Percentiles rank a stretch among this genome's conserved stretches.
Conservation (phyloP, 2,797 vertebrate species). For the Premnoplex brunnescens region DNA sequence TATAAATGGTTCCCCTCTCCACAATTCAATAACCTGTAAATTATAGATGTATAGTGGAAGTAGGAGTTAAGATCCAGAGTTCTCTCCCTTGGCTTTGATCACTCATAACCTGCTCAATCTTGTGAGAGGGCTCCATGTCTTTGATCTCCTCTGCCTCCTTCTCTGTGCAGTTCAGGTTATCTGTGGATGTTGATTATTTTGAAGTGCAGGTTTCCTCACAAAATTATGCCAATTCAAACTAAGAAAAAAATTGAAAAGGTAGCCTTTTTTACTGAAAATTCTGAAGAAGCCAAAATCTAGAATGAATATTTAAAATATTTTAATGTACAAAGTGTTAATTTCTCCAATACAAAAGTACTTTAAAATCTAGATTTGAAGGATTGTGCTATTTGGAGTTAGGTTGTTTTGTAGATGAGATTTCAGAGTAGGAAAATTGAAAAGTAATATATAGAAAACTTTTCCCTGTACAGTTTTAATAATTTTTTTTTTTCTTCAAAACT, state of each 20-base stretch:
- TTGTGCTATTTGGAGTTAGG: neutral
- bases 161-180: neutral
- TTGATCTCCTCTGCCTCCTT: conserved; percentile 28
- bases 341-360: neutral
- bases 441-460: neutral
- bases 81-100: conserved; percentile 52
- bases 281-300: neutral
- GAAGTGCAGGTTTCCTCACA: neutral
- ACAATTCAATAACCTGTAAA: conserved; percentile 39
- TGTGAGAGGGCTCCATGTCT: neutral
- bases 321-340: neutral
- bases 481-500: neutral
- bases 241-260: neutral
- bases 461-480: neutral
- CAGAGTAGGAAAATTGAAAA: neutral
- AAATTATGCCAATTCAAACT: neutral
- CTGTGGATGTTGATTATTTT: neutral
- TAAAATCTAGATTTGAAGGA: neutral
- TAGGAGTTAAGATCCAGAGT: conserved; percentile 32
- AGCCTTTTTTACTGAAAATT: neutral
- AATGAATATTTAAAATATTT: neutral
- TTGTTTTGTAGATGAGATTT: neutral
- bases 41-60: conserved; percentile 20
- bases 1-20: neutral
- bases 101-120: conserved; percentile 38